These are phyloP conservation scores for Hydrophis major DNA, from an alignment of 2,797 vertebrate genomes.

Conservation along the genomic window DNA sequence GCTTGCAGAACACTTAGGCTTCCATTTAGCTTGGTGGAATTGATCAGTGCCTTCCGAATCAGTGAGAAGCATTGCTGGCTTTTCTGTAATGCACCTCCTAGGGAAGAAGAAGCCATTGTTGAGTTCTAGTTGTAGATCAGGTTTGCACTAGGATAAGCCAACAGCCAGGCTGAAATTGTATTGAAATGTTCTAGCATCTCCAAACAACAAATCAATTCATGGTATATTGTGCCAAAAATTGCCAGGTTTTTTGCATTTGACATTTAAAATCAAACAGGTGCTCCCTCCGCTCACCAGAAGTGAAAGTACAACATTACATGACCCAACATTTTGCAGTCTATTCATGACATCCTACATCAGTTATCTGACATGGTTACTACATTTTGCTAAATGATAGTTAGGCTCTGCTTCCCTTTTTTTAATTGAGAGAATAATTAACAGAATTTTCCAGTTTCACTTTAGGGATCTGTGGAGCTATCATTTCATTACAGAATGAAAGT, in stretches of 20 bases:
- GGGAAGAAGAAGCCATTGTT: neutral
- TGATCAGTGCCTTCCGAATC: neutral
- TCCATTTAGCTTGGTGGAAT: neutral
- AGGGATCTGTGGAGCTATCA: neutral
- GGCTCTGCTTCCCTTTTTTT: neutral
- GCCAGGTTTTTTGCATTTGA: neutral
- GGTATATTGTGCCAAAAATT: neutral
- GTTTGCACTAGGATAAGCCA: neutral
- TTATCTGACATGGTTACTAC: neutral
- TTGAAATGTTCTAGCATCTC: neutral
- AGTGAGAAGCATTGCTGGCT: neutral
- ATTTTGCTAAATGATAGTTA: neutral
- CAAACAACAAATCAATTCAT: neutral
- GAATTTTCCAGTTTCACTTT: neutral
- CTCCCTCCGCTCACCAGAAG: neutral
- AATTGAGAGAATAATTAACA: neutral
- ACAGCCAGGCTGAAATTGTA: neutral
- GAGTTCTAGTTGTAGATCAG: neutral
- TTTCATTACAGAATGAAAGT: neutral
- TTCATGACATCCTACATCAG: neutral
- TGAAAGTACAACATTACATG: neutral
- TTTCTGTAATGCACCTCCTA: neutral
- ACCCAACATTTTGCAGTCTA: neutral
- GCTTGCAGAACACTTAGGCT: constrained; percentile 3
- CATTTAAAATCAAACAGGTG: neutral